A percentile compares a stretch with the other conserved stretches of the same genome.
Evolutionary conservation across 2,888 invertebrate species (phyloP).

Genomic region (Megamerina dolium): DNA sequence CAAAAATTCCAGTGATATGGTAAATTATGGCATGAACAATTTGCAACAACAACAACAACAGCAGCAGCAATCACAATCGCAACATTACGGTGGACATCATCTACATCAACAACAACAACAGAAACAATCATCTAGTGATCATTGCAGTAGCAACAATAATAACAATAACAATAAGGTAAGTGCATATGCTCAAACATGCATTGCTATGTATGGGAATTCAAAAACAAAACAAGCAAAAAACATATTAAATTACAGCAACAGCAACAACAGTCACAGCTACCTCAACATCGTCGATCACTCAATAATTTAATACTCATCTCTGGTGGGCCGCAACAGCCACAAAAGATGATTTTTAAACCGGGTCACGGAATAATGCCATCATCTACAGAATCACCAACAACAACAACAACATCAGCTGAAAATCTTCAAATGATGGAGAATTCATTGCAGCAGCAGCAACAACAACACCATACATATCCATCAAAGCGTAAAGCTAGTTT

Average conservation of each 20-base stretch:
- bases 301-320: slow-evolving; percentile 45
- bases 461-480: slow-evolving; percentile 32
- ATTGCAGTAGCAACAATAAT: slow-evolving; percentile 20
- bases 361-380: slow-evolving; percentile 37
- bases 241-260: slow-evolving; percentile 28
- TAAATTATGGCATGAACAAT: slow-evolving; percentile 36
- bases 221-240: slow-evolving; percentile 26
- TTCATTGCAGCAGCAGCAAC: slow-evolving; percentile 10
- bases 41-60: slow-evolving; percentile 32
- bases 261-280: slow-evolving; percentile 25
- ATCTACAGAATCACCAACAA: slow-evolving; percentile 8
- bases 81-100: slow-evolving; percentile 29
- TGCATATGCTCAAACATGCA: slow-evolving; percentile 21
- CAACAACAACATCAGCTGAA: slow-evolving; percentile 10
- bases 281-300: slow-evolving; percentile 42
- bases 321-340: slow-evolving; percentile 41
- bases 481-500: too few relatives aligned
- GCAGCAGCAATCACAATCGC: slow-evolving; percentile 23
- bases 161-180: slow-evolving; percentile 17
- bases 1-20: slow-evolving; percentile 45
- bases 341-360: slow-evolving; percentile 40
- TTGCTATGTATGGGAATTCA: too few relatives aligned
- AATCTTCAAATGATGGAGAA: slow-evolving; percentile 12
- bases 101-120: slow-evolving; percentile 23
- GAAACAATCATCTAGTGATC: slow-evolving; percentile 17